Conservation (phyloP, 2,797 vertebrate species). For the Myotis myotis region DNA sequence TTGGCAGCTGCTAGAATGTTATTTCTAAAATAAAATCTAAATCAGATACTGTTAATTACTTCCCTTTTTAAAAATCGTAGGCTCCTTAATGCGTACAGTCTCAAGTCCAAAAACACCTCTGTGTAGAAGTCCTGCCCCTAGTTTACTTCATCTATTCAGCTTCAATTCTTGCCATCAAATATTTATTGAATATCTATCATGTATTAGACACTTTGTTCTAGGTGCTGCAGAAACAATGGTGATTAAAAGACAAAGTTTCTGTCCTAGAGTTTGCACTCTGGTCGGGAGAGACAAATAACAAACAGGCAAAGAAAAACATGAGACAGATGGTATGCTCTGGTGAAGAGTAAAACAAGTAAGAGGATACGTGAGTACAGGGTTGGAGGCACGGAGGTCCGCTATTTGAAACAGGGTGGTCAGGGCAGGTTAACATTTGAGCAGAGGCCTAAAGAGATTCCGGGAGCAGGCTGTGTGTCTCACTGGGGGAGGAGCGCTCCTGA, state of each 20-base stretch:
- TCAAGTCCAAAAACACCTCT: neutral
- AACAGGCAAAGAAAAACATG: neutral
- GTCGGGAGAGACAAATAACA: neutral
- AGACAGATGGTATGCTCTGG: neutral
- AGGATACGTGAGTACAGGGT: too few relatives aligned
- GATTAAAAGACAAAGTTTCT: conserved; percentile 3
- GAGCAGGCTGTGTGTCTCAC: neutral
- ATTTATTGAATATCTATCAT: neutral
- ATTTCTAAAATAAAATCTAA: conserved; percentile 40
- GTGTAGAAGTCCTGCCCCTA: neutral
- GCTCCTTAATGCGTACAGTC: neutral
- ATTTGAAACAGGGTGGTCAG: neutral
- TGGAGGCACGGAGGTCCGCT: neutral
- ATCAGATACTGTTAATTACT: neutral
- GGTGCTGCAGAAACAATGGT: neutral
- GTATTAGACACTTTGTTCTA: neutral
- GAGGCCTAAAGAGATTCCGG: neutral
- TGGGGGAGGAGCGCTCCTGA: neutral
- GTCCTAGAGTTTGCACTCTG: neutral
- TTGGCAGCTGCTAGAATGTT: neutral
- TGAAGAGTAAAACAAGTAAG: neutral
- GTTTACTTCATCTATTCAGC: neutral
- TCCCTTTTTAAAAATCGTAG: conserved; percentile 22
- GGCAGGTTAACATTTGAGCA: neutral
- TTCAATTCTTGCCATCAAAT: neutral